Evolutionary conservation across 2,113 vertebrate species (phyloP), one percentile per base, ranked within the genome.

Genomic region (Misgurnus anguillicaudatus): DNA sequence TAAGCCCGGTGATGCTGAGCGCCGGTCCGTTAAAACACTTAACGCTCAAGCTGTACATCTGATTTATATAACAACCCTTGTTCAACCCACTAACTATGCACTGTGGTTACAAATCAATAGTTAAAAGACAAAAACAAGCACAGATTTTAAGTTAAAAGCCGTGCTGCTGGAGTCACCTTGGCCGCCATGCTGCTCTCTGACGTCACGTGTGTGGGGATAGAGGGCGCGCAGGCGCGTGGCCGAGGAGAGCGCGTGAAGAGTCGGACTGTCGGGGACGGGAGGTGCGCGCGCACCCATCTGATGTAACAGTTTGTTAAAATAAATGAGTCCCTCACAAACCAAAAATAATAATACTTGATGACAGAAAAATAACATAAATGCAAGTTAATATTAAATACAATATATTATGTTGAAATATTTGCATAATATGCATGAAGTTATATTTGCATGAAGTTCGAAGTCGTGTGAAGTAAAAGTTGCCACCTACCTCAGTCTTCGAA

Each of bases 101-200:
- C 0, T 6, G 11, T 11, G 38, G 8, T 1, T 66, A 24, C 8
- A 4, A 53, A 42, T 42, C 38, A 9, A 10, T 17, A 0, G 4
- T 1, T 39, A 36, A 53, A 5, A 9, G 62, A 1, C 24, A 10
- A 42, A 1, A 5, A 53, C 76, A 55, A 39, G 13, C 16, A 6
- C 2, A n/a, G 1, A 5, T 60, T 66, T 78, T 78, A 5, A 9
- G 14, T 24, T 14, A 63, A 66, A 75, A 16, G 61, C 17, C 0
- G 87, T 80, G 83, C 89, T 88, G 88, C 92, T 87, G 91, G 94
- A 97, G 95, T 98, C 96, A 98, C 96, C 96, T 98, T 97, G 96
- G 94, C 95, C 95, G 96, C 95, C 96, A 98, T 98, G 94, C 94
- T 98, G 94, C 87, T 90, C 87, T 64, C 87, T 94, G 94, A 94